Conservation (phyloP, 2,797 vertebrate species). For the Aldrovandia affinis region DNA sequence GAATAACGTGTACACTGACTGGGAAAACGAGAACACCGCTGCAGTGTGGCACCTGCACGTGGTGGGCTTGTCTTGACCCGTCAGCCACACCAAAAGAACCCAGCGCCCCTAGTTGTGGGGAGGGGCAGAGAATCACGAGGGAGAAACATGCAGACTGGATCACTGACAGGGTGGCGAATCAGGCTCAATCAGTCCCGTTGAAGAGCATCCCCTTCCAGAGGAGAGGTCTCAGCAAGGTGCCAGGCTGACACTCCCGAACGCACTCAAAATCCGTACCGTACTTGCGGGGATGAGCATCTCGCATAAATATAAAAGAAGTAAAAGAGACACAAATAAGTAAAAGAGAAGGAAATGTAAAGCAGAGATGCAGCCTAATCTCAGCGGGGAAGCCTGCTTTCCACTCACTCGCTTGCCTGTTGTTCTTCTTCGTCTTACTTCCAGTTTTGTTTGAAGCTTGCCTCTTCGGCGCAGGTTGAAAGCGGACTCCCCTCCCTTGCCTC, state of each 20-base stretch:
- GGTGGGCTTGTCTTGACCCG: conserved; percentile 62
- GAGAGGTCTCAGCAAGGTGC: not conserved
- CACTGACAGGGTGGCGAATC: not conserved
- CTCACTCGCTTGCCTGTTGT: not conserved
- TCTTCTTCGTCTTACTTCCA: not conserved
- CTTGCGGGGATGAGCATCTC: not conserved
- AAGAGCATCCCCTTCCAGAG: not conserved
- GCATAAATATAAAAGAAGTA: not conserved
- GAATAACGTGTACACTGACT: conserved; percentile 55
- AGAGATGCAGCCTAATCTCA: not conserved
- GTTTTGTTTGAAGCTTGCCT: not conserved
- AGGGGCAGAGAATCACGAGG: conserved; percentile 57
- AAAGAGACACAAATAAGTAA: too few species aligned
- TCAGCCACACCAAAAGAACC: conserved; percentile 69
- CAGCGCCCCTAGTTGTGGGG: not conserved
- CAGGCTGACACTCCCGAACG: not conserved
- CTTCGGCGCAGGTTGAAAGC: conserved; percentile 3
- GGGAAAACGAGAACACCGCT: conserved; percentile 62
- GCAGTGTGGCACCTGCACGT: conserved; percentile 66
- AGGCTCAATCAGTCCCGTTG: not conserved
- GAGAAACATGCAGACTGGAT: not conserved
- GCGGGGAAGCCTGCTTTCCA: not conserved
- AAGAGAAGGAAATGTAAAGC: not conserved
- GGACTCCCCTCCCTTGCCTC: not conserved
- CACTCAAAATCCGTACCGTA: not conserved